These are phyloP conservation scores for Amblyornis subalaris DNA, from an alignment of 2,113 vertebrate species.

Conservation along the genomic window DNA sequence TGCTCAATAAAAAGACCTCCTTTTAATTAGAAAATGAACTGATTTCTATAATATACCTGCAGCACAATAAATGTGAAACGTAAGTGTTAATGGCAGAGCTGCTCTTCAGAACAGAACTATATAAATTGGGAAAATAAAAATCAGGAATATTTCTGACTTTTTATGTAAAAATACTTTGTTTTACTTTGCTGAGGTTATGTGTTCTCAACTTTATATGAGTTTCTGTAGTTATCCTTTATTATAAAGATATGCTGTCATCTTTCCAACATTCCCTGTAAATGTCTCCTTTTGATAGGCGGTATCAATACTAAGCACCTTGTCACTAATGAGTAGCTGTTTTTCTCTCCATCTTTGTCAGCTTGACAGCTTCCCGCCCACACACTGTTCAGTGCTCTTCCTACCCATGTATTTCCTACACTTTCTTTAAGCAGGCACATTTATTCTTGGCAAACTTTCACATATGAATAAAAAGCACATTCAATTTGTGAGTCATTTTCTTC, in stretches of 20 bases:
- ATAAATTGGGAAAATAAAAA: background rate
- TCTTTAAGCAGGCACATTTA: background rate
- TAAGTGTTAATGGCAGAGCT: background rate
- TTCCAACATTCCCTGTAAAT: background rate
- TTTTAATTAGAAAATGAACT: background rate
- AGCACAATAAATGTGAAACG: background rate
- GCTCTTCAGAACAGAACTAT: background rate
- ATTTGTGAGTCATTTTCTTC: background rate
- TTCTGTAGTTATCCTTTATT: background rate
- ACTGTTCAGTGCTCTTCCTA: constrained; percentile 1
- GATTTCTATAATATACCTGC: background rate
- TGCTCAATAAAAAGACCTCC: background rate
- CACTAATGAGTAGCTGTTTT: background rate
- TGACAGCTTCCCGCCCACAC: constrained; percentile 15
- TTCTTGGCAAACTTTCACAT: background rate
- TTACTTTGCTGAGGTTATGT: background rate
- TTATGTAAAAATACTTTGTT: background rate
- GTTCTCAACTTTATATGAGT: background rate
- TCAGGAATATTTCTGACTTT: background rate
- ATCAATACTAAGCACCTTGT: constrained; percentile 39
- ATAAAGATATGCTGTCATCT: background rate
- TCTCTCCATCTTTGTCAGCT: background rate
- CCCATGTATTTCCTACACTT: background rate
- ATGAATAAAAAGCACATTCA: background rate
- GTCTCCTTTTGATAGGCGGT: constrained; percentile 26